These are phyloP conservation scores for Adelognathus sp. DNA, from an alignment of 2,888 invertebrate species.

Conservation along the genomic window DNA sequence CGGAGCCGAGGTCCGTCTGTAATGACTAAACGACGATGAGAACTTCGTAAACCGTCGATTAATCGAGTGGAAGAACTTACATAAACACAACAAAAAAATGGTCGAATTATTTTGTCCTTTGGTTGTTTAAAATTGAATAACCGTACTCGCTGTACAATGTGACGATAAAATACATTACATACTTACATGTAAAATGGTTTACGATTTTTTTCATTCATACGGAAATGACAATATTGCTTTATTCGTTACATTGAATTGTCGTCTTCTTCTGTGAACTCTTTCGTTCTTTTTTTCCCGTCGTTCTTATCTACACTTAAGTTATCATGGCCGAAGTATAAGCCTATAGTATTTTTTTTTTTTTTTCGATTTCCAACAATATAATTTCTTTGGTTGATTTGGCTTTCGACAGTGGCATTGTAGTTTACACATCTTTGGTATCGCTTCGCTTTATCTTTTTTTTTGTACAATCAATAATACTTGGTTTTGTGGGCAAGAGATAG, in stretches of 20 bases:
- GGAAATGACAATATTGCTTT: slow-evolving; percentile 63
- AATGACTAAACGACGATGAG: too few species aligned
- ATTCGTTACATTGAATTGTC: slow-evolving; percentile 50
- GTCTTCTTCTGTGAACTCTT: slow-evolving; percentile 9
- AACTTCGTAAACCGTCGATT: too few species aligned
- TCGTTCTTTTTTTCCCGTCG: slow-evolving; percentile 21
- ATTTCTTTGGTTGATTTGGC: slow-evolving; percentile 57
- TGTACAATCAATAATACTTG: not conserved
- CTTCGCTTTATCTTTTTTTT: not conserved
- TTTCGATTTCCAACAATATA: slow-evolving; percentile 17
- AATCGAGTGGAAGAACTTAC: too few species aligned
- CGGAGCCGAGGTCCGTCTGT: too few species aligned
- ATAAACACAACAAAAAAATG: too few species aligned
- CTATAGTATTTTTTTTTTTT: slow-evolving; percentile 6
- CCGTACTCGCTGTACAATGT: too few species aligned
- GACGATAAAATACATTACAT: not conserved
- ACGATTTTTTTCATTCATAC: too few species aligned
- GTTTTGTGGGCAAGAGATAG: not conserved
- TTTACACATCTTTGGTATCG: slow-evolving; percentile 11
- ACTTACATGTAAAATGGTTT: too few species aligned
- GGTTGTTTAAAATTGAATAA: too few species aligned
- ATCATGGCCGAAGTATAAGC: slow-evolving; percentile 46
- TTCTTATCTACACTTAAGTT: slow-evolving; percentile 50
- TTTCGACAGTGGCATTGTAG: not conserved
- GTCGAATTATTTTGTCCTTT: too few species aligned